Evolutionary conservation across 2,113 vertebrate species (phyloP), one percentile per base, ranked within the genome.

Genomic region (Bothrops jararaca): DNA sequence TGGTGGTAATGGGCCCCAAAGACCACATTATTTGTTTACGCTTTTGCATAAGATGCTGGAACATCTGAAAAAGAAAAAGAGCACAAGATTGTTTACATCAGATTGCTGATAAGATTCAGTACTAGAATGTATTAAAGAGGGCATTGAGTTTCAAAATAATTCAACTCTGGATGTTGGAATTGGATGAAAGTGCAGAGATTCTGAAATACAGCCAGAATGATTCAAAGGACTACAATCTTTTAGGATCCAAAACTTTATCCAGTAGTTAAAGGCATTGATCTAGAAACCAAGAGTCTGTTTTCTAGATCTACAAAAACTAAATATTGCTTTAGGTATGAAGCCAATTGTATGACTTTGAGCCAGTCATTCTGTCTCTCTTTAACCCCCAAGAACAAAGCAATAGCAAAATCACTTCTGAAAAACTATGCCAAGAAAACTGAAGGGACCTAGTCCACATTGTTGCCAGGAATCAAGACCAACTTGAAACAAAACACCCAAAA

Each of bases 1-100:
- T 97, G 86, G 98, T 98, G 34, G 97, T 98, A 95, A 99, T 54
- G 0, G 98, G 98, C 5, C 99, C 99, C 52, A 98, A 98, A 1
- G 97, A 98, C 98, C 98, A 99, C 95, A 99, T 98, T 85, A 98
- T 95, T 15, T 98, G 96, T 20, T 98, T 98, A 90, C 98, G 97
- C 93, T 98, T 98, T 94, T 98, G 98, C 94, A 99, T 98, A 56
- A 99, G 96, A 94, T 99, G 98, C 94, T 99, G 98, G 95, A 99
- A 99, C 92, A 98, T 98, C 99, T 99, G 96, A 52, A 86, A 91
- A 95, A 53, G 93, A 91, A 95, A 90, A 9, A 89, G 89, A 22
- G 0, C 1, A 0, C 89, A 88, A 60, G 92, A 0, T 1, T 91
- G 91, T 12, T 52, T 22, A 48, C 26, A 15, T 57, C 6, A 85